Base-by-base conservation (phyloP, 2,797 vertebrate species). In the Sebastes taczanowskii region DNA sequence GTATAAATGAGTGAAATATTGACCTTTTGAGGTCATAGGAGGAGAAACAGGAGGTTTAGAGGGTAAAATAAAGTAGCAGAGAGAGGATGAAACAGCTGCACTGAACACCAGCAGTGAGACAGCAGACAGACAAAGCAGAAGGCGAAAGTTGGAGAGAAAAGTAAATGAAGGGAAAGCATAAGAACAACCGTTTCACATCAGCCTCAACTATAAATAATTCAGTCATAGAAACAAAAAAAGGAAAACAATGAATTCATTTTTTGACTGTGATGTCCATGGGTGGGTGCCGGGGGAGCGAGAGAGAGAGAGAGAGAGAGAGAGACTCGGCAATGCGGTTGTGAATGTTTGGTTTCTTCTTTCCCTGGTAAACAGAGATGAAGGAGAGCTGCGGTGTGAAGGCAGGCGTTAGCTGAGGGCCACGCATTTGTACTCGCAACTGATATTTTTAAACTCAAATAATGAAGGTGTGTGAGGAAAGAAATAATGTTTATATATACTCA, bases 181-280 rank as follows among this genome's bases (percentile, higher is more conserved):
- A 84, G 72, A 82, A 80, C 68, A 86, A 66, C 79, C 61, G 77
- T 87, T 91, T 92, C 76, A 80, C 74, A 92, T 86, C 42, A 81
- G 78, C 73, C 74, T 85, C 78, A 23, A 72, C 73, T 63, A 92
- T 94, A 90, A 94, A 95, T 95, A 91, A 93, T 95, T 93, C 85
- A 95, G 82, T 71, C 62, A 27, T 42, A 64, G 71, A 84, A 87
- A 91, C 73, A 83, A 80, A 90, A 49, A 16, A 59, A 87, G 83
- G 64, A 89, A 91, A 92, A 91, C 86, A 91, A 78, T 63, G 70
- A 90, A 86, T 86, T 90, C 23, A 62, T 73, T 92, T 52, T 80
- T 86, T 88, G 85, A 89, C 88, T 88, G 80, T 81, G 78, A 80
- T 85, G 89, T 83, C 81, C 77, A 83, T 76, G 86, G 77, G 23